phyloP scores from a whole-genome alignment of 2,797 vertebrate genomes.

The Platyrinchus mystaceus region DNA sequence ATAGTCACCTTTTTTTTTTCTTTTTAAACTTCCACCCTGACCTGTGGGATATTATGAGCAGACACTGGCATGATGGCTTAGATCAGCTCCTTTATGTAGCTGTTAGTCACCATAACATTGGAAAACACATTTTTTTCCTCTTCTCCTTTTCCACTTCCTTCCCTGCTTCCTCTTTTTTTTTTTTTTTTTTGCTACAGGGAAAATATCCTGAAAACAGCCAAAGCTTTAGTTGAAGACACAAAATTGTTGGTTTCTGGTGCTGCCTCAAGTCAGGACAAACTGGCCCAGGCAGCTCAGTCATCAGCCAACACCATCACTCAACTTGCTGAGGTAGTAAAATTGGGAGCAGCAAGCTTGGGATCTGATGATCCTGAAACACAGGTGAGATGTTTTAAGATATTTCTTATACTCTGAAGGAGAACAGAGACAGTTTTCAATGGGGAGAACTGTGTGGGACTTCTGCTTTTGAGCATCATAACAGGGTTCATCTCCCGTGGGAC shows the following conservation, averaged over 20 bases:
- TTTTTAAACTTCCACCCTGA: not conserved
- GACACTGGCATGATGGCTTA: not conserved
- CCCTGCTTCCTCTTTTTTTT: not conserved
- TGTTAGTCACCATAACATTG: not conserved
- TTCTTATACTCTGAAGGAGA: not conserved
- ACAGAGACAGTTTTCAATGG: not conserved
- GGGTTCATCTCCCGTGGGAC: not conserved
- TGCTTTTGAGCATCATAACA: not conserved
- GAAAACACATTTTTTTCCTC: not conserved
- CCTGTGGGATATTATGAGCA: not conserved
- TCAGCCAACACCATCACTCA: slow-evolving; percentile 97
- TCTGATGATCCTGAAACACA: slow-evolving; percentile 97
- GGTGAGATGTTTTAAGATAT: slow-evolving; percentile 70
- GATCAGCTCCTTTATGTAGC: not conserved
- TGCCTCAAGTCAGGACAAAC: slow-evolving; percentile 93
- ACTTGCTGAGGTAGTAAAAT: slow-evolving; percentile 95
- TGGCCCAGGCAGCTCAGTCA: slow-evolving; percentile 96
- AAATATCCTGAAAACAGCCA: slow-evolving; percentile 97
- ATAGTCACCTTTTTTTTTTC: not conserved
- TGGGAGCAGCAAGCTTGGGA: slow-evolving; percentile 94
- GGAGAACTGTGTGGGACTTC: not conserved
- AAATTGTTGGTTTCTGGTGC: slow-evolving; percentile 95
- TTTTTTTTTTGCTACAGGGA: slow-evolving; percentile 78
- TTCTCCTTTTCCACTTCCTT: not conserved
- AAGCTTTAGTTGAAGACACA: slow-evolving; percentile 96